These are phyloP conservation scores for Incurvaria masculella DNA, from an alignment of 2,888 invertebrate species.

Conservation along the genomic window DNA sequence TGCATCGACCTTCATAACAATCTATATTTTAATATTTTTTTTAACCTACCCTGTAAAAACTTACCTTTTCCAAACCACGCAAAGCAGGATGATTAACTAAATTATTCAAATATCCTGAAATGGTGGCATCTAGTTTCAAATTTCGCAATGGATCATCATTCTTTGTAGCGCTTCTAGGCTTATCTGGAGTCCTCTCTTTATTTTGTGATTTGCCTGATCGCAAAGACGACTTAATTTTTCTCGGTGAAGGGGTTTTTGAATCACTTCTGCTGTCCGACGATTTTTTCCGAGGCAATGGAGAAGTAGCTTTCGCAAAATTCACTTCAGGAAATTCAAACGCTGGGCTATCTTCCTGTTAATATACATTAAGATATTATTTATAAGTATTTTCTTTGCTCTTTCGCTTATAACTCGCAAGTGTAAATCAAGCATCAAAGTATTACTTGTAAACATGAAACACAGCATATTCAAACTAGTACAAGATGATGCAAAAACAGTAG, in stretches of 20 bases:
- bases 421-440: too few species aligned
- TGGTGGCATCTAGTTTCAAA: constrained; percentile 27
- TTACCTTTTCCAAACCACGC: constrained; percentile 13
- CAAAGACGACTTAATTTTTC: not conserved
- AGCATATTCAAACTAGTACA: too few species aligned
- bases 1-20: too few species aligned
- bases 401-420: too few species aligned
- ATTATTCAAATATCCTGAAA: constrained; percentile 25
- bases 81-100: constrained; percentile 25
- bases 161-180: constrained; percentile 6
- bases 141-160: constrained; percentile 29
- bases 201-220: not conserved
- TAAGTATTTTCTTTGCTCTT: too few species aligned
- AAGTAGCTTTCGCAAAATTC: not conserved
- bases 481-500: too few species aligned
- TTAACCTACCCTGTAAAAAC: constrained; percentile 21
- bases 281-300: not conserved
- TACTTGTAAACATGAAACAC: too few species aligned
- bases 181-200: not conserved
- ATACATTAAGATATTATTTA: too few species aligned
- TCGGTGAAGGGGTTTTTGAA: not conserved
- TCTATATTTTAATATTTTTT: not conserved
- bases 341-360: not conserved
- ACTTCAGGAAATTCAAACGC: not conserved
- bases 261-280: not conserved